phyloP scores from a whole-genome alignment of 1,140 invertebrate genomes.

The Metaphire vulgaris region DNA sequence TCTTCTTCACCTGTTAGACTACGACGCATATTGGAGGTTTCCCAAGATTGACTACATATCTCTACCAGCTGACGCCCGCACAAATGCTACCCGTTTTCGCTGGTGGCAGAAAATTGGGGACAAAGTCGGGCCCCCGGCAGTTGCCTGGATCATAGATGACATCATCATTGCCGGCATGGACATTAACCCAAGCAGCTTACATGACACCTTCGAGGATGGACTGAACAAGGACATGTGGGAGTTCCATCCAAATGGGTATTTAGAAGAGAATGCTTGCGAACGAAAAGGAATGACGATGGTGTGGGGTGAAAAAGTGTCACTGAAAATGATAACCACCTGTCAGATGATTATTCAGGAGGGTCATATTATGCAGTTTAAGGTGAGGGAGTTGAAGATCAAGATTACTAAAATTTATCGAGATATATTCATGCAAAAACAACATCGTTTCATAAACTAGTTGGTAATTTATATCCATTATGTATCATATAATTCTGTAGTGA shows the following conservation, averaged over 20 bases:
- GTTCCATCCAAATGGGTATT: conserved; percentile 46
- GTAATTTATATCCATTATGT: no score
- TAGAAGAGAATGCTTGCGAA: conserved; percentile 34
- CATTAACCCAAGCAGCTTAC: conserved; percentile 49
- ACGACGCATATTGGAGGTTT: conserved; percentile 38
- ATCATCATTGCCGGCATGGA: conserved; percentile 52
- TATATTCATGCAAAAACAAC: no score
- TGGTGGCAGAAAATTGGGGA: conserved; percentile 45
- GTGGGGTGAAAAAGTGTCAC: conserved; percentile 41
- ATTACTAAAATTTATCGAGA: no score
- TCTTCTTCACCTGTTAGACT: conserved; percentile 49
- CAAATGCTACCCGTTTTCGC: conserved; percentile 44
- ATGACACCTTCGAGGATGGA: conserved; percentile 46
- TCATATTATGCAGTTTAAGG: conserved; percentile 51
- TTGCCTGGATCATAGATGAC: conserved; percentile 52
- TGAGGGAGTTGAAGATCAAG: conserved; percentile 22
- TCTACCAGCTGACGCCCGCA: conserved; percentile 45
- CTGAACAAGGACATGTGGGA: conserved; percentile 40
- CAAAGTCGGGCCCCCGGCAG: conserved; percentile 34
- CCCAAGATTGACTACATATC: conserved; percentile 47
- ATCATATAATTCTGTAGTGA: no score
- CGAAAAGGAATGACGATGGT: conserved; percentile 34
- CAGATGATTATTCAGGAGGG: conserved; percentile 51
- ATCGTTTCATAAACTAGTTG: no score
- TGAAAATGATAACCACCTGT: conserved; percentile 48